phyloP scores from a whole-genome alignment of 2,797 vertebrate genomes.

The Pelodytes ibericus region DNA sequence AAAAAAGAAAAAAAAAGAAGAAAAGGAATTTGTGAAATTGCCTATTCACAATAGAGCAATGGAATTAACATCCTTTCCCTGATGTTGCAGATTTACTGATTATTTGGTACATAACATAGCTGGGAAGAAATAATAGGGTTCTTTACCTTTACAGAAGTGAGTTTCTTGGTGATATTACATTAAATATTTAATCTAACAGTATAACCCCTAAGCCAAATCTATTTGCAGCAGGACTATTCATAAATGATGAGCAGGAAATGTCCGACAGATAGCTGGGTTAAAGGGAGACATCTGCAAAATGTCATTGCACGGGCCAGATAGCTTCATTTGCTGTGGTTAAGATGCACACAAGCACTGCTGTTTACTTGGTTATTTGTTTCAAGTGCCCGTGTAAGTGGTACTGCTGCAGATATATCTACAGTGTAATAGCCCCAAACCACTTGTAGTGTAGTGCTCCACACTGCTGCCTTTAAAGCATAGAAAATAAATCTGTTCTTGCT shows the following conservation, averaged over 20 bases:
- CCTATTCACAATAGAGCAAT: no score
- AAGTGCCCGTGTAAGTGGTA: conserved; percentile 19
- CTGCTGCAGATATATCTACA: not conserved
- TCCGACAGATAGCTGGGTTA: conserved; percentile 1
- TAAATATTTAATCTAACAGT: not conserved
- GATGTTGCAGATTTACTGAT: no score
- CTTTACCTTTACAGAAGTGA: no score
- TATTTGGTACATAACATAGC: no score
- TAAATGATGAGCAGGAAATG: conserved; percentile 13
- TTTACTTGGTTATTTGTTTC: conserved; percentile 29
- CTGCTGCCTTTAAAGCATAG: not conserved
- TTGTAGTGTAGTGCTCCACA: not conserved
- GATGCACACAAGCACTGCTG: conserved; percentile 22
- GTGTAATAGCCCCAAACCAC: not conserved
- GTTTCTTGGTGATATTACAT: not conserved
- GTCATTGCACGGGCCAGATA: conserved; percentile 8
- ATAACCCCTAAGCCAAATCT: not conserved
- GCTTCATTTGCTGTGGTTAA: conserved; percentile 17
- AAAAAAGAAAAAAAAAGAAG: no score
- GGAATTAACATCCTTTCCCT: no score
- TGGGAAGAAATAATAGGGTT: no score
- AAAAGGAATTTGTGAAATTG: no score
- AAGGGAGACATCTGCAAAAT: conserved; percentile 14
- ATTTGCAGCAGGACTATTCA: not conserved
- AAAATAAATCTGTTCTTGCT: not conserved